Conservation (phyloP, 2,113 vertebrate species). For the Fukomys damarensis region DNA sequence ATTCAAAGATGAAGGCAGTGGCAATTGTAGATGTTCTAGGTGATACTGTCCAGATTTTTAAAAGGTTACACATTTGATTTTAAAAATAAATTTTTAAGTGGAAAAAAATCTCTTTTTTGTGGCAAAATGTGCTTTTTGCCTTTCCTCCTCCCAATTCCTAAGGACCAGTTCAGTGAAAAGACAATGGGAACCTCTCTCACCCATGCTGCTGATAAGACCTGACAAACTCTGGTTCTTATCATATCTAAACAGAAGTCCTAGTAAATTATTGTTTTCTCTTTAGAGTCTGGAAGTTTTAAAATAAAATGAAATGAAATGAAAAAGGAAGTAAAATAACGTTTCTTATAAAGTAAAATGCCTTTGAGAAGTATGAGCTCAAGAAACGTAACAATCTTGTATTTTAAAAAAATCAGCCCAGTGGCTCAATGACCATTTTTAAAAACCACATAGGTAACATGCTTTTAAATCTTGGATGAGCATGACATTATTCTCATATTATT, state of each 20-base stretch:
- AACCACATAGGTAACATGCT: background rate
- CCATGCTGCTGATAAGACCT: constrained; percentile 54
- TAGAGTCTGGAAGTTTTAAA: constrained; percentile 7
- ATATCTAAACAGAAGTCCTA: constrained; percentile 66
- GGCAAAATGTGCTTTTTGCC: constrained; percentile 15
- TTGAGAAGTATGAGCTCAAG: background rate
- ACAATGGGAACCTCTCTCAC: background rate
- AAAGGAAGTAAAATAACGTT: background rate
- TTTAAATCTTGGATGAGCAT: background rate
- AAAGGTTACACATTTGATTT: background rate
- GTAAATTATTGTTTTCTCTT: constrained; percentile 42
- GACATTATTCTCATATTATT: background rate
- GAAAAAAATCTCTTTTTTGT: background rate
- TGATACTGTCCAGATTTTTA: background rate
- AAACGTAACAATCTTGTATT: background rate
- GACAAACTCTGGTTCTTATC: constrained; percentile 71
- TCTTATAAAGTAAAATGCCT: background rate
- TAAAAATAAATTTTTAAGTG: background rate
- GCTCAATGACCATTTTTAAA: background rate
- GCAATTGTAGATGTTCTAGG: background rate
- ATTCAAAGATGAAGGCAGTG: background rate
- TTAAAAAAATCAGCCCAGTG: background rate
- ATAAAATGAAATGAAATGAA: constrained; percentile 49
- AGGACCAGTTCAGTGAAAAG: constrained; percentile 16
- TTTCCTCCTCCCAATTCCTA: background rate